phyloP scores from a whole-genome alignment of 2,797 vertebrate species.

The Lacerta bilineata region DNA sequence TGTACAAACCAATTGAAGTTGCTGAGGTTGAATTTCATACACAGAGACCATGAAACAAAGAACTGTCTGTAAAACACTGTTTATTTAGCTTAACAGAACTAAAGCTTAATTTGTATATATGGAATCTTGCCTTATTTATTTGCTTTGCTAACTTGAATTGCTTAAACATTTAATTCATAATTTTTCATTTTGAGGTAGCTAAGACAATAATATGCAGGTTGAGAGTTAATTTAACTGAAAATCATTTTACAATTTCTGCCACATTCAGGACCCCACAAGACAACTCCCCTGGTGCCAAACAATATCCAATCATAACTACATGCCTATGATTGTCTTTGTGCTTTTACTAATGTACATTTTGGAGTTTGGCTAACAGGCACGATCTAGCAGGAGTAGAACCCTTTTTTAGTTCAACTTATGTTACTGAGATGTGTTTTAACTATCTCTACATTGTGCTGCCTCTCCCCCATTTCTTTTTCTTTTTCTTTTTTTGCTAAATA shows the following conservation, averaged over 20 bases:
- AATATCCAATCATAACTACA: no score
- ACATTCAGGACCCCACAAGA: no score
- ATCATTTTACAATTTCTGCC: not conserved
- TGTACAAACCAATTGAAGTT: not conserved
- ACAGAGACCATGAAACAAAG: not conserved
- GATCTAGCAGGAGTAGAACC: no score
- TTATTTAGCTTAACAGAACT: not conserved
- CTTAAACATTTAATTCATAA: not conserved
- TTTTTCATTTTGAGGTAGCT: not conserved
- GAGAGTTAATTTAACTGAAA: not conserved
- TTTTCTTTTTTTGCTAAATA: no score
- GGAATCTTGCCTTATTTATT: not conserved
- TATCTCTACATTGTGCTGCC: no score
- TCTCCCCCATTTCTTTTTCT: no score
- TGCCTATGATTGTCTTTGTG: not conserved
- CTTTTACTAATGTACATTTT: no score
- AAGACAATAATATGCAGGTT: not conserved
- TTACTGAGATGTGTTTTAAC: no score
- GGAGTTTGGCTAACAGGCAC: no score
- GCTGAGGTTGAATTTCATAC: slow-evolving; percentile 2
- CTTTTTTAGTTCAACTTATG: no score
- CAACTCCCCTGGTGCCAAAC: no score
- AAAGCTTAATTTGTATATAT: not conserved
- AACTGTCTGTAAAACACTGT: not conserved
- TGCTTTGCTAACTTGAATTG: not conserved